phyloP scores from a whole-genome alignment of 2,797 vertebrate species.

The Crenichthys baileyi region DNA sequence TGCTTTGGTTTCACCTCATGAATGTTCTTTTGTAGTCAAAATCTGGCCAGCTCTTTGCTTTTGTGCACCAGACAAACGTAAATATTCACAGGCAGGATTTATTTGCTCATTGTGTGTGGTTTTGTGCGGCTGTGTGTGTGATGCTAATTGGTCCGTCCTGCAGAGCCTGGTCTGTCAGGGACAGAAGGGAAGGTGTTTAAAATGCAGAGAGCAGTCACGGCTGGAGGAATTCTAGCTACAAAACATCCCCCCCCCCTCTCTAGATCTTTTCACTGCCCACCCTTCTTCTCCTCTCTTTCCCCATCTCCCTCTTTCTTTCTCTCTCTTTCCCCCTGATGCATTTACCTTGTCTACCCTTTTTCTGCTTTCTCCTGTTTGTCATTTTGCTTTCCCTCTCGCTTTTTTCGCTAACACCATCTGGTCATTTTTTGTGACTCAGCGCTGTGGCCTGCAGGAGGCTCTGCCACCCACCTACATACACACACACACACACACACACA shows the following conservation, averaged over 20 bases:
- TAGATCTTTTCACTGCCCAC: too few species aligned
- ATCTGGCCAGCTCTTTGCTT: not conserved
- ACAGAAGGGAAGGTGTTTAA: constrained; percentile 75
- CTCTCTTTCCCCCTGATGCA: not conserved
- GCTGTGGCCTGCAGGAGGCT: constrained; percentile 52
- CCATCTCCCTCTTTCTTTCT: not conserved
- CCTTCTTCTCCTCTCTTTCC: not conserved
- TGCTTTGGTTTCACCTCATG: not conserved
- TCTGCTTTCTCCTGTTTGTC: not conserved
- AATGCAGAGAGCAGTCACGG: constrained; percentile 73
- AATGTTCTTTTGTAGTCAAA: not conserved
- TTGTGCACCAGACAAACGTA: constrained; percentile 8
- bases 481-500: constrained; percentile 20
- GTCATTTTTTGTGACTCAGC: constrained; percentile 62
- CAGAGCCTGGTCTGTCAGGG: constrained; percentile 48
- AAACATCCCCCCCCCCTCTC: constrained; percentile 9
- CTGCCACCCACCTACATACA: constrained; percentile 28
- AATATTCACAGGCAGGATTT: constrained; percentile 27
- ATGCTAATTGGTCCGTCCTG: constrained; percentile 63
- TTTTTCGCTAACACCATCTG: constrained; percentile 53
- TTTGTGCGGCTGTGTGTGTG: constrained; percentile 16
- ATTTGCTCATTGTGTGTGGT: constrained; percentile 18
- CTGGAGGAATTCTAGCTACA: constrained; percentile 67
- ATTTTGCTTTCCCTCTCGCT: constrained; percentile 10
- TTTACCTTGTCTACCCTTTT: not conserved